phyloP scores from a whole-genome alignment of 2,888 invertebrate genomes.

The Homarus gammarus region DNA sequence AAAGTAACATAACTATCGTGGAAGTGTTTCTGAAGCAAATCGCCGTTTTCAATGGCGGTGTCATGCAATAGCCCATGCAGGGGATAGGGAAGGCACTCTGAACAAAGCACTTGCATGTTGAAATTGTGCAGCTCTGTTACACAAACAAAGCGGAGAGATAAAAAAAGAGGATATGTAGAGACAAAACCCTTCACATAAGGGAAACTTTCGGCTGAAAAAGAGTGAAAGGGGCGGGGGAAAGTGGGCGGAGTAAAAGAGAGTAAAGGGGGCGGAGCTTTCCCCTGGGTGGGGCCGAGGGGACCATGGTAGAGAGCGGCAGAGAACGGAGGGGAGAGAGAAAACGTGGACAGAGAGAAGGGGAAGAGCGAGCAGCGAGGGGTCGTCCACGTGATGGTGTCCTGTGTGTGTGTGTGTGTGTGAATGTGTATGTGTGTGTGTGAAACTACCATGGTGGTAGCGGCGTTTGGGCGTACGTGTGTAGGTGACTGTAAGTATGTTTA shows the following conservation, averaged over 20 bases:
- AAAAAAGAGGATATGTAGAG: slow-evolving; percentile 13
- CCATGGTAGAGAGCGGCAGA: slow-evolving; percentile 14
- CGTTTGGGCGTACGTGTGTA: too few species aligned
- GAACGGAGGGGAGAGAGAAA: slow-evolving; percentile 59
- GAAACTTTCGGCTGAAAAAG: slow-evolving; percentile 21
- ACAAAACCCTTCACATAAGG: too few species aligned
- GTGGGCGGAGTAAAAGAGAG: slow-evolving; percentile 49
- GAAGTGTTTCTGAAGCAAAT: slow-evolving; percentile 9
- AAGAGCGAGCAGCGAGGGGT: neutral
- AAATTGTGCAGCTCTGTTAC: slow-evolving; percentile 33
- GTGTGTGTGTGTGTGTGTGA: slow-evolving; percentile 35
- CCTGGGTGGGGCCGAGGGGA: slow-evolving; percentile 48
- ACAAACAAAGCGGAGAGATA: slow-evolving; percentile 24
- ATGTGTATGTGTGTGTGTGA: neutral
- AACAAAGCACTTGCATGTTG: slow-evolving; percentile 12
- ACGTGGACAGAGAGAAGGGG: slow-evolving; percentile 37
- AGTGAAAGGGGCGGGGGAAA: slow-evolving; percentile 43
- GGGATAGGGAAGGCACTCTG: slow-evolving; percentile 28
- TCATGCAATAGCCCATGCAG: slow-evolving; percentile 13
- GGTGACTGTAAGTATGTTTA: too few species aligned
- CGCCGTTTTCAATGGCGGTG: slow-evolving; percentile 27
- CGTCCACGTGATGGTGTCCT: slow-evolving; percentile 35
- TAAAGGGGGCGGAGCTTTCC: slow-evolving; percentile 43
- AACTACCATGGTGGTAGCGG: too few species aligned
- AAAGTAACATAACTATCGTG: neutral